Conservation (phyloP, 2,113 vertebrate species). For the Edolisoma coerulescens region DNA sequence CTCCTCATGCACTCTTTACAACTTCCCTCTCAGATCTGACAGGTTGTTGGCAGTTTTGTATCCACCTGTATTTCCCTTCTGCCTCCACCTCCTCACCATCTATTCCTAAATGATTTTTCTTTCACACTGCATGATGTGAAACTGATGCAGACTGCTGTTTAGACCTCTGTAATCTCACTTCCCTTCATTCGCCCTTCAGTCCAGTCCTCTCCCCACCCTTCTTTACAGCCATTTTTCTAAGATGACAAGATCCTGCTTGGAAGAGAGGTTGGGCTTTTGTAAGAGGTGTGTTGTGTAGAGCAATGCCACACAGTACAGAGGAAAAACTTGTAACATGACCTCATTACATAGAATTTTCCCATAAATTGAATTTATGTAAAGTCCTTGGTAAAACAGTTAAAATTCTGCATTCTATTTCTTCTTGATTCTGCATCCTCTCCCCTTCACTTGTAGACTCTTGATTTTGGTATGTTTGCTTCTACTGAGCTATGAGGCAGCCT, state of each 20-base stretch:
- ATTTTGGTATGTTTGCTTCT: neutral
- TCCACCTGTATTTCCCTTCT: slow-evolving; percentile 9
- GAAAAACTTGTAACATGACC: neutral
- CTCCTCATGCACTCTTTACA: neutral
- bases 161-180: neutral
- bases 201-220: neutral
- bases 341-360: neutral
- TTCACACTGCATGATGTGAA: neutral
- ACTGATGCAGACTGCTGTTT: neutral
- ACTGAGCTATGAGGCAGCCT: neutral
- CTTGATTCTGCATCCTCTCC: neutral
- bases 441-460: neutral
- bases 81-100: neutral
- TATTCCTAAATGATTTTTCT: neutral
- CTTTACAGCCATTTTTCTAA: neutral
- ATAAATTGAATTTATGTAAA: neutral
- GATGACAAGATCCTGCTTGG: neutral
- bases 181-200: neutral
- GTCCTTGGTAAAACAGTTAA: neutral
- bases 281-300: neutral
- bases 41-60: neutral
- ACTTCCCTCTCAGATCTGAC: neutral
- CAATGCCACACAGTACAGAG: neutral
- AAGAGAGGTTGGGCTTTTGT: neutral
- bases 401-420: neutral